Evolutionary conservation across 1,140 invertebrate species (phyloP).

Genomic region (Holcopasites calliopsidis): DNA sequence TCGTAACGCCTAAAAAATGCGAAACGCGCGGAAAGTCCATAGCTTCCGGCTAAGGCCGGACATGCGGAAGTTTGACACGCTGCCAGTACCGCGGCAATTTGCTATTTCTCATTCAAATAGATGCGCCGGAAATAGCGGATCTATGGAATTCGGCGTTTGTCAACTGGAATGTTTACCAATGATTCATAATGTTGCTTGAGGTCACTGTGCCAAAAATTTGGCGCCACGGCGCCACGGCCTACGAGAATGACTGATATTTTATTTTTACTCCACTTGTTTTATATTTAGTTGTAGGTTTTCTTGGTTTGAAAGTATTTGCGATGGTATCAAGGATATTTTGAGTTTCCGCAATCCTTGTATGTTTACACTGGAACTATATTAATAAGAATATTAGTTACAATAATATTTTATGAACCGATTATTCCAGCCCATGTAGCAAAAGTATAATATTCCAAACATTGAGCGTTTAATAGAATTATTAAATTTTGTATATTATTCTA

Average conservation of each 20-base stretch:
- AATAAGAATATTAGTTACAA: too few species aligned
- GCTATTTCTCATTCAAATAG: neutral
- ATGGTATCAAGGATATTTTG: neutral
- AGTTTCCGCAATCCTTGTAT: too few species aligned
- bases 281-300: too few species aligned
- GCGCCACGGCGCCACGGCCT: neutral
- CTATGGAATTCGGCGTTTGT: constrained; percentile 11
- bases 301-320: too few species aligned
- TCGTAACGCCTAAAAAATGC: constrained; percentile 9
- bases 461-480: too few species aligned
- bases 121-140: neutral
- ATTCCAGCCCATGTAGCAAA: too few species aligned
- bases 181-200: constrained; percentile 8
- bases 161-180: neutral
- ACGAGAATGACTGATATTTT: too few species aligned
- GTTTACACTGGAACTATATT: too few species aligned
- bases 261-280: neutral
- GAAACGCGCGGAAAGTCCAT: neutral
- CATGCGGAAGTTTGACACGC: constrained; percentile 23
- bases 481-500: too few species aligned
- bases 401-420: too few species aligned
- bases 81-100: constrained; percentile 5
- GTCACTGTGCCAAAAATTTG: constrained; percentile 10
- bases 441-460: too few species aligned
- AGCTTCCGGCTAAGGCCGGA: constrained; percentile 11